Evolutionary conservation across 2,113 vertebrate species (phyloP), one percentile per base, ranked within the genome.

Genomic region (Pelusios castaneus): DNA sequence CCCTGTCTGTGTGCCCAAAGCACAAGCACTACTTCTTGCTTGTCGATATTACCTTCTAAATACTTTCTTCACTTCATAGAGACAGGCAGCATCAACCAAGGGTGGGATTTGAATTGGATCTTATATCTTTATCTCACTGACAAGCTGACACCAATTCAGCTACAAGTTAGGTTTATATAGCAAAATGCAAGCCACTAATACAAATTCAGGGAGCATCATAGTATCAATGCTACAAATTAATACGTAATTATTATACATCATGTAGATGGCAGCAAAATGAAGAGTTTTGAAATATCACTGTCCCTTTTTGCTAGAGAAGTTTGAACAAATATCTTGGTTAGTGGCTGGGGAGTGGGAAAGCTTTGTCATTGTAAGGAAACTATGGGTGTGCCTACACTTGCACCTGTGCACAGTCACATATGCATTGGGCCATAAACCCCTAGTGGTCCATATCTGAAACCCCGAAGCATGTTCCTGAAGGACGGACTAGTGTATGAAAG

Each of bases 71-170:
- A 2, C 82, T 49, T 25, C 2, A 19, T 19, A n/a, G 41, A 16
- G 19, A 56, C 31, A 41, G 75, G 67, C 77, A 85, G 86, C 45
- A 78, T 7, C 10, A 55, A 22, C 29, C 0, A 54, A 90, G 86
- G 93, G 92, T 95, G 84, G 92, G 49, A 91, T 92, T 92, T 70
- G 80, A 51, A 41, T 77, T 2, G 17, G 41, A 8, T 63, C 95
- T 96, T 96, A 96, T 63, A 63, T n/a, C 60, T 63, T 91, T 88
- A 92, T 87, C 93, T 73, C 58, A 73, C 16, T 17, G 81, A 82
- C 89, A 94, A 95, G 70, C 88, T 91, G 94, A 89, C 94, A 95
- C 94, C 84, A 89, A 91, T 77, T 70, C 86, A 73, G 80, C 2
- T 0, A 63, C 85, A 90, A 90, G 58, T 45, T 51, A 19, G 77